Conservation (phyloP, 2,113 vertebrate genomes). For the Dipodomys spectabilis region DNA sequence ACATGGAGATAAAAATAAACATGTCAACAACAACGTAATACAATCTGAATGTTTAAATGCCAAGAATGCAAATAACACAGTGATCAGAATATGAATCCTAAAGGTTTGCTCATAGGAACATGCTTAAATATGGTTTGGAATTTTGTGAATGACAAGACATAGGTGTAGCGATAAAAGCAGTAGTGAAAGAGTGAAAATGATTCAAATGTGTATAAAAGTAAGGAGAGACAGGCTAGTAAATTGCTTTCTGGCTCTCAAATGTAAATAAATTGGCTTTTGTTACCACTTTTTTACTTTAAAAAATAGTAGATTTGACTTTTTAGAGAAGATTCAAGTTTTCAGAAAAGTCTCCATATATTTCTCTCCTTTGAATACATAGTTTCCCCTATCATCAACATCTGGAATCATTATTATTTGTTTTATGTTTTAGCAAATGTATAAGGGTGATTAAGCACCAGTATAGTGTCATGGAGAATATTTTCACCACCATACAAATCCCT, state of each 20-base stretch:
- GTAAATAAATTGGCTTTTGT: neutral
- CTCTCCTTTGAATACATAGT: neutral
- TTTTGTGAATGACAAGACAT: neutral
- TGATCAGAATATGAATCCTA: slow-evolving; percentile 63
- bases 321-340: neutral
- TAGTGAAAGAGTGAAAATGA: neutral
- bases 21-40: slow-evolving; percentile 75
- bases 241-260: neutral
- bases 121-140: slow-evolving; percentile 41
- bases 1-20: slow-evolving; percentile 79
- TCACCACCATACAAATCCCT: neutral
- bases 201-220: neutral
- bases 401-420: neutral
- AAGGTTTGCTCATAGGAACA: slow-evolving; percentile 16
- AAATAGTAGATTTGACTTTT: slow-evolving; percentile 41
- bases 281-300: neutral
- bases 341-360: neutral
- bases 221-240: neutral
- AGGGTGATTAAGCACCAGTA: neutral
- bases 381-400: neutral
- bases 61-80: slow-evolving; percentile 71
- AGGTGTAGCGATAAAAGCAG: neutral
- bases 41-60: slow-evolving; percentile 75
- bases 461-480: neutral
- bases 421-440: neutral